These are phyloP conservation scores for Clangula hyemalis DNA, from an alignment of 2,797 vertebrate species.

Conservation along the genomic window DNA sequence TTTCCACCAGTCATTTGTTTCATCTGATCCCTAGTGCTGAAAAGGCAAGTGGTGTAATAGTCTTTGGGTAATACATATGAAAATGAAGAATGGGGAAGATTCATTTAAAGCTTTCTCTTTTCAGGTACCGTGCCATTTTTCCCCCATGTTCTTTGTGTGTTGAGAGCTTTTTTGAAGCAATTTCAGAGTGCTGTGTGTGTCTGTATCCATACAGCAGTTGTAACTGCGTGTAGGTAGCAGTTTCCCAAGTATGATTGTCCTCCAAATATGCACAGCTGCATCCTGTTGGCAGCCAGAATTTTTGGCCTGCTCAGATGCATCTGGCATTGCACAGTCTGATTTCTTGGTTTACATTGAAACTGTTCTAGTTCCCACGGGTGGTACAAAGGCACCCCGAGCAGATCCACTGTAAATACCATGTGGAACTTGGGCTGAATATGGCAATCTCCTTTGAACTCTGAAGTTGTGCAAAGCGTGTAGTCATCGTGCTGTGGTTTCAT, in stretches of 20 bases:
- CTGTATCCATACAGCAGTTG: neutral
- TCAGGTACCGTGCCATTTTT: neutral
- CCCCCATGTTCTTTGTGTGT: neutral
- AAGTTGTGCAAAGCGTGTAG: neutral
- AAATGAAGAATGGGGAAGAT: neutral
- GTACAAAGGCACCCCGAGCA: neutral
- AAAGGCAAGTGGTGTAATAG: neutral
- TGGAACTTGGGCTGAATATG: neutral
- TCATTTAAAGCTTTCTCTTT: neutral
- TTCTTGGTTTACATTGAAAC: neutral
- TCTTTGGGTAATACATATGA: neutral
- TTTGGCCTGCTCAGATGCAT: neutral
- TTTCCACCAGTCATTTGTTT: neutral
- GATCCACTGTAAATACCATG: neutral
- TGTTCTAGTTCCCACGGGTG: accelerated
- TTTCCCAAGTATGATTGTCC: neutral
- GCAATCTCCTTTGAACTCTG: neutral
- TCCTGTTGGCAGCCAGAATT: neutral
- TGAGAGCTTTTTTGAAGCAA: neutral
- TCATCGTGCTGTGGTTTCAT: neutral
- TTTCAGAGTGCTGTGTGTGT: neutral
- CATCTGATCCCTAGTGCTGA: neutral
- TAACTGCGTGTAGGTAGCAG: neutral
- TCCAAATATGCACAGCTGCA: neutral
- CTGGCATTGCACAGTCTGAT: neutral